Percentiles rank a stretch among this genome's conserved stretches.
Conservation (phyloP, 2,113 vertebrate genomes). For the Leucopsar rothschildi region DNA sequence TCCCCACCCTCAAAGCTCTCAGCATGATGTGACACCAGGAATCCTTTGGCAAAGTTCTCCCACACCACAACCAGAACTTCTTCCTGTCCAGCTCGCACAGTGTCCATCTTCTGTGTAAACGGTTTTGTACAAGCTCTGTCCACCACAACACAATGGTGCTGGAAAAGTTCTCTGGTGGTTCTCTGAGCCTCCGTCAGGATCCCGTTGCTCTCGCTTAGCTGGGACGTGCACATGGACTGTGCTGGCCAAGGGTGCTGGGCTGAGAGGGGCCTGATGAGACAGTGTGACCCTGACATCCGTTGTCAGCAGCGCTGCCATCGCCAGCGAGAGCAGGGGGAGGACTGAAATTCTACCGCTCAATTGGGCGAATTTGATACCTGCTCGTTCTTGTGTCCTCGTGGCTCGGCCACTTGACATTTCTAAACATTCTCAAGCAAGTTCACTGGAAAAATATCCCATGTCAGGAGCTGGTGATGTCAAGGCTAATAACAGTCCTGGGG, state of each 20-base stretch:
- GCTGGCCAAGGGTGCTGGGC: constrained; percentile 10
- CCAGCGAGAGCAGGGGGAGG: constrained; percentile 49
- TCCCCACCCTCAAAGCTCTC: background rate
- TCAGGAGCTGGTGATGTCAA: constrained; percentile 64
- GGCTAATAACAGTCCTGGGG: constrained; percentile 65
- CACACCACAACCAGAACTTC: background rate
- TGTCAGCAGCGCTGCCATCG: constrained; percentile 29
- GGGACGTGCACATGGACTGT: background rate
- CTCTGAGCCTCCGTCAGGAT: accelerated
- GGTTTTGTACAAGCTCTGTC: background rate
- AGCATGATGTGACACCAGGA: accelerated
- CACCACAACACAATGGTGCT: background rate
- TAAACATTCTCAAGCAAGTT: constrained; percentile 67
- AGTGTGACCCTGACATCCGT: background rate
- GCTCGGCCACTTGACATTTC: constrained; percentile 64
- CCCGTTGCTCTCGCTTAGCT: background rate
- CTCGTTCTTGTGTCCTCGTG: constrained; percentile 46
- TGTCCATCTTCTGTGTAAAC: background rate
- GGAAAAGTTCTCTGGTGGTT: background rate
- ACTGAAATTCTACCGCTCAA: constrained; percentile 49
- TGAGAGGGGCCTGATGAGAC: background rate
- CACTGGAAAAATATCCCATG: constrained; percentile 63
- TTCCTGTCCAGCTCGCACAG: background rate
- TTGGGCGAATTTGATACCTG: constrained; percentile 63
- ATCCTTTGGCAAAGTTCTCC: background rate